Evolutionary conservation across 2,888 invertebrate species (phyloP), one percentile per base, ranked within the genome.

Genomic region (Eupithecia subfuscata): DNA sequence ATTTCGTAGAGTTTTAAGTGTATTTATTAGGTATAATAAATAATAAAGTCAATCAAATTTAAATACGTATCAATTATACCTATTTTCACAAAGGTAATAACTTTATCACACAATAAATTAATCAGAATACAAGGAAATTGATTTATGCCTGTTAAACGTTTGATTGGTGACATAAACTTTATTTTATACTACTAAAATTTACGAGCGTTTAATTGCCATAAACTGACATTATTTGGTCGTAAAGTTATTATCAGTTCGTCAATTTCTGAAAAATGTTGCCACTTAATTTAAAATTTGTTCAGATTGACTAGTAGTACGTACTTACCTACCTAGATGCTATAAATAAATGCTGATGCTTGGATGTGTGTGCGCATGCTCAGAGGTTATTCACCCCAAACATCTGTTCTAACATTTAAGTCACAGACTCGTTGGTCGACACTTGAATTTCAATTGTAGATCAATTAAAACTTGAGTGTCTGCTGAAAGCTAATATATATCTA

Each of bases 401-500:
- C 94, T 95, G 94, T 92, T 94, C 90, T 84, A 88, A 89, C 90
- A 92, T 93, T 92, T 92, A 88, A 91, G 90, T 90, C 89, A 84
- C 86, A 84, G 88, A 85, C 86, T 89, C 82, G 82, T 82, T 80
- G 85, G 72, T 74, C 77, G 72, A 84, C 85, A 86, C 87, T 89
- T 86, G 85, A 89, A 88, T 84, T 82, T 84, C 79, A 85, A 86
- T 81, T 75, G 77, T 75, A 40, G 64, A 77, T 14, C 70, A 73
- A 77, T 75, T 70, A 75, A 67, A 45, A 25, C 25, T 68, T 68
- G 43, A 43, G 68, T 68, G 68, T 22, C 14, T 43, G 43, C 22
- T 68, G 68, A 68, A 68, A 68, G 68, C 25, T 16, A 40, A 43
- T 34, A 64, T 0, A 16, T 18, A 18, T 64, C 34, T 18, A 12